These are phyloP conservation scores for Zaprionus lachaisei DNA, from an alignment of 1,140 invertebrate species.

Conservation along the genomic window DNA sequence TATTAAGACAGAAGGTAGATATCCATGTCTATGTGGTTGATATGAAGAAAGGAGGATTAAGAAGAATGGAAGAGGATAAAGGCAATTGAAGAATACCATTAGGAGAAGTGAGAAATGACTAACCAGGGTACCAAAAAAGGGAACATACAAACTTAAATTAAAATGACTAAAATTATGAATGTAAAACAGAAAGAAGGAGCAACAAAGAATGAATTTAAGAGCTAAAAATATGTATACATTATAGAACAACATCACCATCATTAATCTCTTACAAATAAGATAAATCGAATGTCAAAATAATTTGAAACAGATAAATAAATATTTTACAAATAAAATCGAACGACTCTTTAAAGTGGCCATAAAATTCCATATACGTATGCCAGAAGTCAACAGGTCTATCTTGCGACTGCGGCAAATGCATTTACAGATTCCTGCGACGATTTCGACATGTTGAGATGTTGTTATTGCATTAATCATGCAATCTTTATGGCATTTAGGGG, in stretches of 20 bases:
- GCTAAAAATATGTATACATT: no score
- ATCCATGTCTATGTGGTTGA: not conserved
- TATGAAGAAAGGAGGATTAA: not conserved
- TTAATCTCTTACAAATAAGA: not conserved
- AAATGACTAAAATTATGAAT: no score
- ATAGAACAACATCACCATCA: not conserved
- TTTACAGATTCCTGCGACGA: conserved; percentile 4
- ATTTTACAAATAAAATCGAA: not conserved
- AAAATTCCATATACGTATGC: not conserved
- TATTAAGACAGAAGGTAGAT: not conserved
- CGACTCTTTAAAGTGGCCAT: not conserved
- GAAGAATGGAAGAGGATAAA: not conserved
- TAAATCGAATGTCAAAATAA: not conserved
- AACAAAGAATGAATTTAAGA: not conserved
- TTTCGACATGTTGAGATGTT: conserved; percentile 16
- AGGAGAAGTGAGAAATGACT: no score
- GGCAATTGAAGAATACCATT: no score
- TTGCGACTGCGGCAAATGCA: conserved; percentile 1
- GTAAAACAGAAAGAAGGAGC: no score
- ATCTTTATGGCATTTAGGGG: conserved; percentile 37
- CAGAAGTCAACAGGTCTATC: conserved; percentile 18
- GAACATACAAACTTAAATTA: no score
- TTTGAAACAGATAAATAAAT: not conserved
- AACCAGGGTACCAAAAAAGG: no score
- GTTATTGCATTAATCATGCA: conserved; percentile 39